Evolutionary conservation across 1,140 invertebrate species (phyloP).

Genomic region (Habropoda laboriosa): DNA sequence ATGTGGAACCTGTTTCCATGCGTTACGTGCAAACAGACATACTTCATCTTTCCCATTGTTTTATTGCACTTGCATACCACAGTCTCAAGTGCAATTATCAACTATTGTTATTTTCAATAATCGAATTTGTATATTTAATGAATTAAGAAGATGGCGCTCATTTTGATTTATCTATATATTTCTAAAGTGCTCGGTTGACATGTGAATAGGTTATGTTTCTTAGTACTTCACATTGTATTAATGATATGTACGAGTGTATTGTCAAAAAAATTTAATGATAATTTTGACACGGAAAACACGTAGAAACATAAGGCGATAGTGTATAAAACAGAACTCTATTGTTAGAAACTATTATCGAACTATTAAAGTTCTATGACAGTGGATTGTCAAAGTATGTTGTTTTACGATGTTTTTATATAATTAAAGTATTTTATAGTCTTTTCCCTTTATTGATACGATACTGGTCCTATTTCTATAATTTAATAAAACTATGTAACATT

Average conservation of each 20-base stretch:
- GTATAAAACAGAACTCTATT: neutral
- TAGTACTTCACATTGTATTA: neutral
- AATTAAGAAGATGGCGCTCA: slow-evolving; percentile 36
- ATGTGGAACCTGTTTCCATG: slow-evolving; percentile 44
- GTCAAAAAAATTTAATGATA: slow-evolving; percentile 9
- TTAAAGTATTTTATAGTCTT: neutral
- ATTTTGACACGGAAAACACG: neutral
- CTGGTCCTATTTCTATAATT: too few species aligned
- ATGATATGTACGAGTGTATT: neutral
- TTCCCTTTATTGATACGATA: neutral
- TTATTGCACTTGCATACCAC: neutral
- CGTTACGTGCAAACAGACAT: neutral
- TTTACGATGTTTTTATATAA: slow-evolving; percentile 2
- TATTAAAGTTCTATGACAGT: slow-evolving; percentile 40
- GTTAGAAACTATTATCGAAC: slow-evolving; percentile 4
- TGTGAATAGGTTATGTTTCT: slow-evolving; percentile 46
- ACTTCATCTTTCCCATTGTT: neutral
- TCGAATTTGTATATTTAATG: neutral
- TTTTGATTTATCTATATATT: slow-evolving; percentile 38
- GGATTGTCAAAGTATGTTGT: slow-evolving; percentile 48
- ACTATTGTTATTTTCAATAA: neutral
- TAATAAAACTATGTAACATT: too few species aligned
- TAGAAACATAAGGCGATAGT: neutral
- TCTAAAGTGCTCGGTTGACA: slow-evolving; percentile 25
- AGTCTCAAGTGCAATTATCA: neutral